Conservation (phyloP, 1,140 invertebrate genomes). For the Saccostrea cuccullata region DNA sequence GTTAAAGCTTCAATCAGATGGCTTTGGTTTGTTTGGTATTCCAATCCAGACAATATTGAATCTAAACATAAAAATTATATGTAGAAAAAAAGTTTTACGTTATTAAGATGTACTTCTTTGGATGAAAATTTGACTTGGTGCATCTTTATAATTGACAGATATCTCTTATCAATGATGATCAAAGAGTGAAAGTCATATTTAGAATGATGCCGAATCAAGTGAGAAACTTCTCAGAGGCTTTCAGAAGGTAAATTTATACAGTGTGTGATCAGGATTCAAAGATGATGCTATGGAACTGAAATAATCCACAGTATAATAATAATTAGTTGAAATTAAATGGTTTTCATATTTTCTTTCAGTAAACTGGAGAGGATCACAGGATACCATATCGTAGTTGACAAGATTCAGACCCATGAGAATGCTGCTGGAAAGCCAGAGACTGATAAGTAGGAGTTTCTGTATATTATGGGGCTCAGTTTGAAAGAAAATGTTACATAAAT, state of each 20-base stretch:
- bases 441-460: slow-evolving; percentile 83
- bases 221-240: slow-evolving; percentile 87
- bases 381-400: slow-evolving; percentile 95
- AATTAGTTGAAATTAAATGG: not conserved
- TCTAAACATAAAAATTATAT: no score
- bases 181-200: slow-evolving; percentile 94
- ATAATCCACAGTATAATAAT: not conserved
- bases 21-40: no score
- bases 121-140: not conserved
- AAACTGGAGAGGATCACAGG: slow-evolving; percentile 90
- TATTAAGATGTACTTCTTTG: not conserved
- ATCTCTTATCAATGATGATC: slow-evolving; percentile 94
- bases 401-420: slow-evolving; percentile 94
- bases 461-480: no score
- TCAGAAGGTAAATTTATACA: slow-evolving; percentile 85
- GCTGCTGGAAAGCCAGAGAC: slow-evolving; percentile 94
- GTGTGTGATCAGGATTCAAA: not conserved
- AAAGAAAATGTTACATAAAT: no score
- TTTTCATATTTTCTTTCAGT: slow-evolving; percentile 78
- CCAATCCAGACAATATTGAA: no score
- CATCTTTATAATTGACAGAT: slow-evolving; percentile 80
- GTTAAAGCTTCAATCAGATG: no score
- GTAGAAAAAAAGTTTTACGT: no score
- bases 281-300: not conserved
- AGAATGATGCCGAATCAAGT: slow-evolving; percentile 92